Evolutionary conservation across 1,140 invertebrate genomes (phyloP), one percentile per base, ranked within the genome.

Genomic region (Adoxophyes honmai): DNA sequence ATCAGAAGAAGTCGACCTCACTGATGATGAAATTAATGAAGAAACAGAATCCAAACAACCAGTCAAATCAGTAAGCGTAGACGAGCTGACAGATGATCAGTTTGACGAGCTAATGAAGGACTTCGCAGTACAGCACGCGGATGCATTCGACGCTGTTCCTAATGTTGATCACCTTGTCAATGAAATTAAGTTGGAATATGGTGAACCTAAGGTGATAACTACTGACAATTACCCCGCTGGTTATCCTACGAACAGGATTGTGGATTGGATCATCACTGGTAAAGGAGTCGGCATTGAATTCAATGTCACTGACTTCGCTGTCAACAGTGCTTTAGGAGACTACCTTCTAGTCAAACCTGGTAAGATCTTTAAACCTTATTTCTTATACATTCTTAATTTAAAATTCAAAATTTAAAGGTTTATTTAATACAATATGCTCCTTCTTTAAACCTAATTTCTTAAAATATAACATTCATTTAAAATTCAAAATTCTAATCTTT

Each of bases 301-400:
- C 6, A 88, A 83, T 38, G 57, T 88, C 4, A 83, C 82, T 0
- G 73, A 79, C 28, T 76, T 84, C 8, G 55, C 59, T 13, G 37
- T 88, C 10, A 85, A 84, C 36, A 73, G 82, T 0, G 62, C 64
- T 11, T 16, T 68, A 3, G 78, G 76, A 15, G 75, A 84, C 42
- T 84, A 80, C 56, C 59, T 86, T 8, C 52, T 84, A 16, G 60
- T 86, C 4, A 84, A 81, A 72, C 83, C 83, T 70, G 81, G 80
- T 86, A 62, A 62, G 34, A 36, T 34, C 21, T 28, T 28, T 28
- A n/a, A n/a, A n/a, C n/a, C n/a, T n/a, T n/a, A n/a, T n/a, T n/a
- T n/a, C n/a, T n/a, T n/a, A n/a, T n/a, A n/a, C n/a, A n/a, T n/a
- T n/a, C n/a, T 28, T 28, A 6, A 28, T 3, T 28, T 28, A 28